These are phyloP conservation scores for Gymnothorax reevesii DNA, from an alignment of 2,797 vertebrate species.

Conservation along the genomic window DNA sequence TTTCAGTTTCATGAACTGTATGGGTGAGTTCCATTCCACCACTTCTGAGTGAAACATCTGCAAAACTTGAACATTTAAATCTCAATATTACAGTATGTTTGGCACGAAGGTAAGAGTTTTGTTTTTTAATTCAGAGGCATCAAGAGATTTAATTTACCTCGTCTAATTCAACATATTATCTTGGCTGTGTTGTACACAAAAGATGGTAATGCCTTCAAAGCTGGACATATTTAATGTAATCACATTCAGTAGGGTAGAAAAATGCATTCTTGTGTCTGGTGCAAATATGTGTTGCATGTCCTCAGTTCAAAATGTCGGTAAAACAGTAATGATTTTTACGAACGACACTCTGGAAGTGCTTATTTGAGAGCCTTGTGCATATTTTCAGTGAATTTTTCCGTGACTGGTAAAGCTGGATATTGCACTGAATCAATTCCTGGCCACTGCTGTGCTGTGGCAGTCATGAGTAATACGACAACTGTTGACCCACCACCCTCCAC, in stretches of 20 bases:
- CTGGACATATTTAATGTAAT: not conserved
- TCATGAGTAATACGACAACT: slow-evolving; percentile 55
- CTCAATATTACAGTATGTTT: not conserved
- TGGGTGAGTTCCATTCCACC: not conserved
- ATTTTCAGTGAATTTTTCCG: not conserved
- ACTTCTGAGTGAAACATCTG: not conserved
- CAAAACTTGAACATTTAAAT: not conserved
- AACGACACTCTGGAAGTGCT: not conserved
- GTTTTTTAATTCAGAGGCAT: not conserved
- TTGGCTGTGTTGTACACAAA: not conserved
- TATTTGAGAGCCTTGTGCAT: not conserved
- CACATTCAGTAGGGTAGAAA: not conserved
- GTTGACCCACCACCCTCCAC: slow-evolving; percentile 25
- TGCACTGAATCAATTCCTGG: not conserved
- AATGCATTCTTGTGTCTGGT: not conserved
- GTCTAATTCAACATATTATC: not conserved
- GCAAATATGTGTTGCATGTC: not conserved
- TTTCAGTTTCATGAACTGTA: slow-evolving; percentile 1
- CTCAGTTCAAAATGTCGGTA: not conserved
- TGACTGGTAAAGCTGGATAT: not conserved
- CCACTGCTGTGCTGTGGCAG: not conserved
- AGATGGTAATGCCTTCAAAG: not conserved
- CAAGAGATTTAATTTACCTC: not conserved
- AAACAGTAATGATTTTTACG: not conserved
- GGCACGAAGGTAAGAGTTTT: not conserved